Base-by-base conservation (phyloP, 2,113 vertebrate species). In the Poeciliopsis occidentalis region DNA sequence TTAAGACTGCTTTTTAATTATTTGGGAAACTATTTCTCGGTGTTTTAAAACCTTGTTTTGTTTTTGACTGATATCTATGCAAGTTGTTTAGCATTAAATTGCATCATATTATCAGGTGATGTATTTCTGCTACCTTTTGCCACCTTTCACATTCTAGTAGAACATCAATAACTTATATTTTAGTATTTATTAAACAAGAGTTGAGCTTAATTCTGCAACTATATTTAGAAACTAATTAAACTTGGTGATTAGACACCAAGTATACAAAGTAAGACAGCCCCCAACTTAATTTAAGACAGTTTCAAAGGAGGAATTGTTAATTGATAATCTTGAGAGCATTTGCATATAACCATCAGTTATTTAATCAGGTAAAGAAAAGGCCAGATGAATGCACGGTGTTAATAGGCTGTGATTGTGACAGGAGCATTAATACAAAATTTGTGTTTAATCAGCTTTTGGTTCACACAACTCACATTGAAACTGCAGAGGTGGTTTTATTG, bases 401-500 rank as follows among this genome's bases (percentile, higher is more conserved):
- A 64, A 60, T 75, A 71, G 19, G 19, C 6, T 65, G 31, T 54
- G 2, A 8, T 34, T 60, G 10, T 24, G 41, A 19, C 62, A 24
- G 2, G 17, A 22, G 26, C 1, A n/a, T 31, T 4, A 41, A 61
- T 1, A 54, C 51, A 11, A 26, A 57, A 80, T 69, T 24, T 27
- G 15, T 34, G 12, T 34, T 67, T 74, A 31, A 71, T 8, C 27
- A 74, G 57, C 26, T 29, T 64, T 54, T 27, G 62, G 27, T 69
- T n/a, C 3, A 26, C 41, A 26, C 13, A 66, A 19, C 41, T 44
- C 34, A 29, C 47, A 44, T 74, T 47, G 13, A 73, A 39, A 12
- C 39, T 69, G 34, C 64, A 81, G 63, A 76, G 64, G 73, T 37
- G 71, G 54, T 61, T 10, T 26, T 44, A 78, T 73, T 78, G 73